phyloP scores from a whole-genome alignment of 2,797 vertebrate species.

The Leptodactylus fallax region DNA sequence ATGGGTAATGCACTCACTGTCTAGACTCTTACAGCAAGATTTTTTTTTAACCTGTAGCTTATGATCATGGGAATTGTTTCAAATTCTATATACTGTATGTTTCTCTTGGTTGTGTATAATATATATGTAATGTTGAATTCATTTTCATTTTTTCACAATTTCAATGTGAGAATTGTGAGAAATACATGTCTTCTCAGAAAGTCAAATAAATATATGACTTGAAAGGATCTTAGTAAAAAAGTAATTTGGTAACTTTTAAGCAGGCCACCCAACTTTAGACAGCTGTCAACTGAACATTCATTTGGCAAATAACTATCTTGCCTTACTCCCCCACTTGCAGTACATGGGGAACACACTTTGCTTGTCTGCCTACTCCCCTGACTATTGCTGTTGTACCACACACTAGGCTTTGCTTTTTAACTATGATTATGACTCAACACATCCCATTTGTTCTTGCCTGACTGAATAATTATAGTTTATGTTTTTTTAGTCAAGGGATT shows the following conservation, averaged over 20 bases:
- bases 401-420: too few relatives aligned
- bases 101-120: background rate
- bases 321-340: too few relatives aligned
- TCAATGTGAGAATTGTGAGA: background rate
- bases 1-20: background rate
- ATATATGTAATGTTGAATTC: background rate
- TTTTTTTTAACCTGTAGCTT: background rate
- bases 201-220: too few relatives aligned
- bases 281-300: too few relatives aligned
- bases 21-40: background rate
- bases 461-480: background rate
- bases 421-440: too few relatives aligned
- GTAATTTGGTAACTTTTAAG: too few relatives aligned
- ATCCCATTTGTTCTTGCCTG: background rate
- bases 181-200: background rate
- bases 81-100: background rate
- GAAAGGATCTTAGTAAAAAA: too few relatives aligned
- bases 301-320: too few relatives aligned
- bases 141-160: background rate
- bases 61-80: background rate
- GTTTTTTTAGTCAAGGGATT: background rate
- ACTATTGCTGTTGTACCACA: too few relatives aligned
- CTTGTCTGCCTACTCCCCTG: too few relatives aligned
- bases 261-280: too few relatives aligned
- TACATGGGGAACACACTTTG: too few relatives aligned